Percentiles rank a stretch among this genome's conserved stretches.
These are phyloP conservation scores for Terrapene triunguis DNA, from an alignment of 2,113 vertebrate species.

Conservation along the genomic window DNA sequence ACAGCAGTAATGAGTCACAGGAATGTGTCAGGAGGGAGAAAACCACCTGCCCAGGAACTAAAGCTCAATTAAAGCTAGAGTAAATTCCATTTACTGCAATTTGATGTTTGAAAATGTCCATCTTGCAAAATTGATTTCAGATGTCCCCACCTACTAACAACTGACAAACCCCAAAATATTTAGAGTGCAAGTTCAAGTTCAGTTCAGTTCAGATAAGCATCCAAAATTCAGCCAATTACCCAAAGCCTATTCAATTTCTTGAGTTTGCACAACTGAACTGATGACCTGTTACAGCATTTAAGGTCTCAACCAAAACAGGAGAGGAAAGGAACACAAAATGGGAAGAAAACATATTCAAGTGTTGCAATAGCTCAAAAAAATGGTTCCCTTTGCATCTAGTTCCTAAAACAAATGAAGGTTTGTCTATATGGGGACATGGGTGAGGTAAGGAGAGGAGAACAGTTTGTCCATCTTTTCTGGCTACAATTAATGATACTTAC, in stretches of 20 bases:
- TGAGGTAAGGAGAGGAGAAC: neutral
- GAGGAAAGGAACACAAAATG: neutral
- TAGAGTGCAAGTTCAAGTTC: neutral
- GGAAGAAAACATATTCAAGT: neutral
- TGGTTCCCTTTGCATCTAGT: neutral
- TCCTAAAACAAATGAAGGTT: neutral
- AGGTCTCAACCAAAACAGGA: neutral
- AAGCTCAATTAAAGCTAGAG: neutral
- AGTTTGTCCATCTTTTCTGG: neutral
- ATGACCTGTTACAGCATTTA: rapidly evolving
- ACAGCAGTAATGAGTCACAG: neutral
- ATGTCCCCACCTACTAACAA: neutral
- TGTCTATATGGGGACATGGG: neutral
- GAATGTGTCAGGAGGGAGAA: neutral
- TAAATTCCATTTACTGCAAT: neutral
- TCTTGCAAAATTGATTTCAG: neutral
- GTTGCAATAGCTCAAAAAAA: neutral
- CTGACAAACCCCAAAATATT: neutral
- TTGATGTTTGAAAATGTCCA: neutral
- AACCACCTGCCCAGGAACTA: neutral
- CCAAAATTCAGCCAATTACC: neutral
- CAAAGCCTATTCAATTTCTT: neutral
- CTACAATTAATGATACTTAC: neutral
- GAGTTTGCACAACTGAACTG: neutral
- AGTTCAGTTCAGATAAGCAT: neutral